phyloP scores from a whole-genome alignment of 1,140 invertebrate genomes.

The Nasonia vitripennis region DNA sequence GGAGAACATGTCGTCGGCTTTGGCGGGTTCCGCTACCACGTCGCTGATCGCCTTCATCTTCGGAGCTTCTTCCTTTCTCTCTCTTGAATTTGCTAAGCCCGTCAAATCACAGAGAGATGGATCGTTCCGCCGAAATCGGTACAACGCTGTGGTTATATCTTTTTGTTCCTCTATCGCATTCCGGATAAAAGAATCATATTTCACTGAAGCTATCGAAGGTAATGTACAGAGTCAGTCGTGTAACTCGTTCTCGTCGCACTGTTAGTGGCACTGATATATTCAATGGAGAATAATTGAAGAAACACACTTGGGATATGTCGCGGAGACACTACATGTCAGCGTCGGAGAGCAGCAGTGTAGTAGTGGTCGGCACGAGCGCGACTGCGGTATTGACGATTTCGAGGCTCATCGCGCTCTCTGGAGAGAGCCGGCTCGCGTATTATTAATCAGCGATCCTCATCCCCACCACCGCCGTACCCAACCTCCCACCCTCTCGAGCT shows the following conservation, averaged over 20 bases:
- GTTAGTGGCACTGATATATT: too few relatives aligned
- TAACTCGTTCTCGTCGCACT: too few relatives aligned
- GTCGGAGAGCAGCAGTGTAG: neutral
- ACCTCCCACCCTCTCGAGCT: slow-evolving; percentile 17
- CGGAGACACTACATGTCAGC: neutral
- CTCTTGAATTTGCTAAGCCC: neutral
- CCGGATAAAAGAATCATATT: too few relatives aligned
- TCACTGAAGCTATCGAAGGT: too few relatives aligned
- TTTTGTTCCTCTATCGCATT: neutral
- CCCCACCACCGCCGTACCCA: neutral
- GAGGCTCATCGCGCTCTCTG: slow-evolving; percentile 31
- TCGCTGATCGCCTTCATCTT: slow-evolving; percentile 70
- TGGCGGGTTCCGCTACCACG: slow-evolving; percentile 64
- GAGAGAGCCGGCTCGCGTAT: slow-evolving; percentile 17
- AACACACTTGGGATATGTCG: neutral
- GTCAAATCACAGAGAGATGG: neutral
- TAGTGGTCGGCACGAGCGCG: neutral
- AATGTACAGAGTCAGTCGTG: too few relatives aligned
- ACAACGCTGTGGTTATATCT: too few relatives aligned
- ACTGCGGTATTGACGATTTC: slow-evolving; percentile 34
- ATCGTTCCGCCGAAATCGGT: neutral
- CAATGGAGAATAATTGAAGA: neutral
- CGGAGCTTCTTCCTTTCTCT: neutral
- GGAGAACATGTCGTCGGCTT: slow-evolving; percentile 57
- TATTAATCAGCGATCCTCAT: slow-evolving; percentile 28